Percentiles rank a stretch among this genome's conserved stretches.
Conservation (phyloP, 2,113 vertebrate genomes). For the Corvus hawaiiensis region DNA sequence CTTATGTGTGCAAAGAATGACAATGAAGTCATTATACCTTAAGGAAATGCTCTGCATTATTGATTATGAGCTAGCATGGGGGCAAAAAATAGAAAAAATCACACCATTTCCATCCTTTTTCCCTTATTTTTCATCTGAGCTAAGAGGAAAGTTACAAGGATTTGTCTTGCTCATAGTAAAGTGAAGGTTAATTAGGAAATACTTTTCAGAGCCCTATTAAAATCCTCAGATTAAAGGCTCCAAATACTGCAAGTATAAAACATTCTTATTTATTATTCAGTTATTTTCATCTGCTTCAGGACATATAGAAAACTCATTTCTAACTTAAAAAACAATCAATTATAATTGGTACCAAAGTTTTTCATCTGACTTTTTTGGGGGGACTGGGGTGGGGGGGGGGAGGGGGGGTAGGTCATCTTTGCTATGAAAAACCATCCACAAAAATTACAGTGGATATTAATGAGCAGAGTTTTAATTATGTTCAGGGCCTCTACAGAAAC, state of each 20-base stretch:
- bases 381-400: too few relatives aligned
- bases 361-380: neutral
- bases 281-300: constrained; percentile 4
- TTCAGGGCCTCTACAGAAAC: neutral
- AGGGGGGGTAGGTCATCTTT: neutral
- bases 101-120: neutral
- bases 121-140: neutral
- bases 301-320: neutral
- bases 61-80: neutral
- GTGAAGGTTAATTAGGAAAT: constrained; percentile 35
- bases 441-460: neutral
- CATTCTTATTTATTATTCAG: constrained; percentile 23
- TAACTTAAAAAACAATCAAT: neutral
- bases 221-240: neutral
- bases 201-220: neutral
- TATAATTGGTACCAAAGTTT: neutral
- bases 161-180: neutral
- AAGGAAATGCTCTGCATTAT: neutral
- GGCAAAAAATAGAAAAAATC: neutral
- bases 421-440: neutral
- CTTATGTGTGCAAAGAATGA: neutral
- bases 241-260: neutral
- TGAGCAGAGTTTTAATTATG: neutral
- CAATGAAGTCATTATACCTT: neutral
- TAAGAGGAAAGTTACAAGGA: neutral